Conservation (phyloP, 2,797 vertebrate genomes). For the Microchirus variegatus region DNA sequence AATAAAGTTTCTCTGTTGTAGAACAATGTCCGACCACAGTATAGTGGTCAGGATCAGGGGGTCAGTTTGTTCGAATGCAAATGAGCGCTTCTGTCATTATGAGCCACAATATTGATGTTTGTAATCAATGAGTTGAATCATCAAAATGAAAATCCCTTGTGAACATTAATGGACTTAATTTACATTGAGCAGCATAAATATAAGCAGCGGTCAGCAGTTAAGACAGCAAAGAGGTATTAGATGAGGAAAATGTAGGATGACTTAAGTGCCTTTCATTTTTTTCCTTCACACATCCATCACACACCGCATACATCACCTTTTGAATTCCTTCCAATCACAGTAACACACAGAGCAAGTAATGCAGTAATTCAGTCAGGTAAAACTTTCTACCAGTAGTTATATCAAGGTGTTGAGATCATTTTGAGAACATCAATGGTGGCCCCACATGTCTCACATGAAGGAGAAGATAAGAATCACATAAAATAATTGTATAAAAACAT, state of each 20-base stretch:
- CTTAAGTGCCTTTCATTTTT: not conserved
- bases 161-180: not conserved
- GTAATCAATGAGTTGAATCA: conserved; percentile 18
- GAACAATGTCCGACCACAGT: not conserved
- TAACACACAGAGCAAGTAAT: no score
- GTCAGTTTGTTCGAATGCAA: conserved; percentile 19
- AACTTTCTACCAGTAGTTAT: no score
- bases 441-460: no score
- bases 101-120: conserved; percentile 22
- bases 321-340: no score
- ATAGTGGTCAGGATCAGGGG: conserved; percentile 2
- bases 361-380: no score
- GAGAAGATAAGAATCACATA: no score
- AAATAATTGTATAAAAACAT: no score
- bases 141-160: not conserved
- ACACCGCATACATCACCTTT: no score
- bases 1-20: conserved; percentile 1
- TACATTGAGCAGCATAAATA: conserved; percentile 6
- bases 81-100: not conserved
- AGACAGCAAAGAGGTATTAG: no score
- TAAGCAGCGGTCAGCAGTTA: not conserved
- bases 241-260: no score
- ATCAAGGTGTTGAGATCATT: no score
- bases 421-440: no score
- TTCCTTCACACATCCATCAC: not conserved